Conservation (phyloP, 2,797 vertebrate genomes). For the Myotis planiceps region DNA sequence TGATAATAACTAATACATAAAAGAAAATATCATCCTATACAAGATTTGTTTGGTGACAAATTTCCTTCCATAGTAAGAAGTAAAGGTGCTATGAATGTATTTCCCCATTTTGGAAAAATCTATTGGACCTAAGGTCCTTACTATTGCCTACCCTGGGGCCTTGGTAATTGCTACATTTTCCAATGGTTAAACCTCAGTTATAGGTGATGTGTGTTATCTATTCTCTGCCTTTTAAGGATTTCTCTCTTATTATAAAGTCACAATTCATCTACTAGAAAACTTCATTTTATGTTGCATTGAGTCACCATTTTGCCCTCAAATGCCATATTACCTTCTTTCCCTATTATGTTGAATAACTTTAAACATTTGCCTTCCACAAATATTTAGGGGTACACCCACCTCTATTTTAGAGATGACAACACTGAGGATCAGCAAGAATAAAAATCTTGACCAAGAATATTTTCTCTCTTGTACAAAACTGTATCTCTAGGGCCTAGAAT, state of each 20-base stretch:
- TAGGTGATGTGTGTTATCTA: neutral
- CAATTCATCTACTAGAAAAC: neutral
- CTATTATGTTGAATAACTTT: neutral
- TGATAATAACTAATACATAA: neutral
- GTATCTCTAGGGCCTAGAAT: neutral
- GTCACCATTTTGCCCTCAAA: neutral
- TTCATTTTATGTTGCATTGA: neutral
- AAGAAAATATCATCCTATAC: neutral
- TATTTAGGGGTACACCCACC: neutral
- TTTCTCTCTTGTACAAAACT: neutral
- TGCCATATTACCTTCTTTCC: neutral
- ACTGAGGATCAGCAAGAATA: neutral
- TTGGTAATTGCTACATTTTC: neutral
- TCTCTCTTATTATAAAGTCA: neutral
- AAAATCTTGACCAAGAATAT: neutral
- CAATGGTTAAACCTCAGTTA: neutral
- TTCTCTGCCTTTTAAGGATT: neutral
- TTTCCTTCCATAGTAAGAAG: neutral
- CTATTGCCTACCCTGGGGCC: neutral
- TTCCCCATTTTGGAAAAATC: neutral
- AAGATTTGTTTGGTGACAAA: neutral
- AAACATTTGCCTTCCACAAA: neutral
- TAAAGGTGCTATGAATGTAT: neutral
- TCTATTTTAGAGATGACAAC: neutral
- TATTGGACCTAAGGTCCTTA: neutral